These are phyloP conservation scores for Lomographa bimaculata DNA, from an alignment of 2,888 invertebrate genomes.

Conservation along the genomic window DNA sequence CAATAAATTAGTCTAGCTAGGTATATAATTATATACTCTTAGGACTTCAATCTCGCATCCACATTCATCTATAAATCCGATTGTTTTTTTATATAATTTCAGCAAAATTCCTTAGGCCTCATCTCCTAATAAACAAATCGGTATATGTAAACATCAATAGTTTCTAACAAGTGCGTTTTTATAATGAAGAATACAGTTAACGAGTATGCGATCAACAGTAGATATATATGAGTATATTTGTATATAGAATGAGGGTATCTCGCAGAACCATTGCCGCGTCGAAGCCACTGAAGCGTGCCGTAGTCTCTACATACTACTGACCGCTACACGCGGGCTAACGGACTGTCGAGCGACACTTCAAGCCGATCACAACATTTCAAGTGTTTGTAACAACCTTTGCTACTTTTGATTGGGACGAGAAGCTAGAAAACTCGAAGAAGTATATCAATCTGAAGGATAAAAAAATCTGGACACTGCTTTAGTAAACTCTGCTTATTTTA, in stretches of 20 bases:
- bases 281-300: slow-evolving; percentile 79
- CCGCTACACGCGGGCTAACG: slow-evolving; percentile 47
- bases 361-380: slow-evolving; percentile 39
- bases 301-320: slow-evolving; percentile 76
- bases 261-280: slow-evolving; percentile 63
- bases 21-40: slow-evolving; percentile 32
- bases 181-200: slow-evolving; percentile 49
- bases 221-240: slow-evolving; percentile 33
- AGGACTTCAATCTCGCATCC: slow-evolving; percentile 28
- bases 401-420: slow-evolving; percentile 1
- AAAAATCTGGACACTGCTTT: too few species aligned
- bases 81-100: slow-evolving; percentile 17
- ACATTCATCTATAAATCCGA: slow-evolving; percentile 27
- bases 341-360: slow-evolving; percentile 81
- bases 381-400: neutral
- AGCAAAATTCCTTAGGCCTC: slow-evolving; percentile 37
- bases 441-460: too few species aligned
- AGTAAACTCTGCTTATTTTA: too few species aligned
- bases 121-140: slow-evolving; percentile 31
- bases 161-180: slow-evolving; percentile 52
- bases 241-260: slow-evolving; percentile 38
- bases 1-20: slow-evolving; percentile 37
- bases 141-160: slow-evolving; percentile 42
- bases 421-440: too few species aligned
- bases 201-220: slow-evolving; percentile 42